A percentile compares a stretch with the other conserved stretches of the same genome.
Conservation (phyloP, 2,797 vertebrate genomes). For the Sebastes iracundus region DNA sequence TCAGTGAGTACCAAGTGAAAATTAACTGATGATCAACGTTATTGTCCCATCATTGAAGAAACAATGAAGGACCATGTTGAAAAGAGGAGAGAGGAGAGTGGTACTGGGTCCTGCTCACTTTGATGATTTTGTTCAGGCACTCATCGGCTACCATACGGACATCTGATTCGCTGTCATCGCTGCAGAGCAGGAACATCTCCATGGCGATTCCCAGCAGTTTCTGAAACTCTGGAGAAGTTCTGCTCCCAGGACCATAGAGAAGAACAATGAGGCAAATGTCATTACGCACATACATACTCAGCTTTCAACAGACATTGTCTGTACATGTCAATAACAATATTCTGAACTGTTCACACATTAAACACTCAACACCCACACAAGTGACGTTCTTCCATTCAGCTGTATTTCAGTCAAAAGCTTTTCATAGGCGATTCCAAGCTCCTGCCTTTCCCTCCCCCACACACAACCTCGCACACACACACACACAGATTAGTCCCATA, state of each 20-base stretch:
- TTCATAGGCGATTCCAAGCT: not conserved
- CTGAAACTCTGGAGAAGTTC: slow-evolving; percentile 98
- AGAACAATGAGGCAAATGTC: slow-evolving; percentile 24
- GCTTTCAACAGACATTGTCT: not conserved
- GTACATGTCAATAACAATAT: not conserved
- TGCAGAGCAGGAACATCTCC: slow-evolving; percentile 98
- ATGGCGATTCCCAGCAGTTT: slow-evolving; percentile 97
- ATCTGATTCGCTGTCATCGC: slow-evolving; percentile 95
- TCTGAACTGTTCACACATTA: not conserved
- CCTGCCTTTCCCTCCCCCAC: not conserved
- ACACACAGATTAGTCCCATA: not conserved
- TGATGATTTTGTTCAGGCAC: slow-evolving; percentile 99
- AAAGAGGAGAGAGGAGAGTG: not conserved
- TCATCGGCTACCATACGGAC: slow-evolving; percentile 99
- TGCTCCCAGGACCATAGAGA: slow-evolving; percentile 68
- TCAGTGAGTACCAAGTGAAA: not conserved
- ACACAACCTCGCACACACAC: not conserved
- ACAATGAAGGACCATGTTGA: not conserved
- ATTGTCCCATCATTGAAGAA: not conserved
- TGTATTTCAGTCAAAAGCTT: not conserved
- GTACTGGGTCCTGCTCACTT: slow-evolving; percentile 82
- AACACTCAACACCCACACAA: not conserved
- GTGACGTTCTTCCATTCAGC: not conserved
- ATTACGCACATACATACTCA: slow-evolving; percentile 15
- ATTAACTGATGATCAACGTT: not conserved